Base-by-base conservation (phyloP, 2,888 invertebrate genomes). In the Agonum fuliginosum region DNA sequence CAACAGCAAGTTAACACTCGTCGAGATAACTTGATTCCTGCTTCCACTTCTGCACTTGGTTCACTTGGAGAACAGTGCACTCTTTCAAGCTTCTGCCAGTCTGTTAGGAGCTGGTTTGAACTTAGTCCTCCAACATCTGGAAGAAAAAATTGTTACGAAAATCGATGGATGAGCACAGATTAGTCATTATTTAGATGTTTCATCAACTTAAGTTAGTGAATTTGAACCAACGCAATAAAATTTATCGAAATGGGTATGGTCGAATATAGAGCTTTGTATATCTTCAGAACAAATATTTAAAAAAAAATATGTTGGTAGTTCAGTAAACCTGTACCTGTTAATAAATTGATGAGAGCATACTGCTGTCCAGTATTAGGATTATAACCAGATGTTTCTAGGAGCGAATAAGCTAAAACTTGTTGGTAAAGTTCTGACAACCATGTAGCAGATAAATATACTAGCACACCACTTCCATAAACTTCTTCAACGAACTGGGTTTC, bases 361-460 rank as follows among this genome's bases (percentile, higher is more conserved):
- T 91, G 91, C 78, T 89, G 89, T 22, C 85, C 83, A 8, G 84
- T 84, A 79, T 86, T 86, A 78, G 91, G 91, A 82, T 91, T 90
- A 81, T 90, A 91, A 0, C 93, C 93, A 58, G 93, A 91, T 70
- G 90, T 88, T 80, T 91, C 90, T n/a, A 96, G 87, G 6, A 95
- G 86, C 82, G 94, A 93, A 75, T 90, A 90, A 0, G 93, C 91
- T 2, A 97, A 88, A 0, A 97, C 92, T 84, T 94, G 95, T 82
- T 96, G 96, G 84, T 97, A 98, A 4, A 98, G 88, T 84, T 98
- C 97, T 34, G 95, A 92, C 1, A 98, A 90, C 98, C 98, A 98
- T 0, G 95, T 94, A 0, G 96, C 95, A 0, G 97, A 97, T 6
- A 98, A 89, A 84, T 97, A 98, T 3, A 98, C 95, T 22, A 98